Conservation (phyloP, 2,113 vertebrate species). For the Caranx melampygus region DNA sequence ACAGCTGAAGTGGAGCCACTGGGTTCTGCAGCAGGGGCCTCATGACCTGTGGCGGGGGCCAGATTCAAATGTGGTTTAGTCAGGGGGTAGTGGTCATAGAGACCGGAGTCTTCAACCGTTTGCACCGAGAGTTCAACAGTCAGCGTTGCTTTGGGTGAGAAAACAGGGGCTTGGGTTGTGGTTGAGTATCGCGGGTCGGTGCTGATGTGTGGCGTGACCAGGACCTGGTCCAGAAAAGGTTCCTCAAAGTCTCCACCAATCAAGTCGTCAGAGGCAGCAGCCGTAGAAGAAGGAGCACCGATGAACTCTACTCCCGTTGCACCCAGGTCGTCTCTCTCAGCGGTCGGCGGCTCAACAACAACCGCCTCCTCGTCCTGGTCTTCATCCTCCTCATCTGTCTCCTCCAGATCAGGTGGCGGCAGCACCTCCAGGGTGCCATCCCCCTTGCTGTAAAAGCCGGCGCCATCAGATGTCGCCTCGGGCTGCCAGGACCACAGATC, state of each 20-base stretch:
- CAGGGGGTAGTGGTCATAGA: slow-evolving; percentile 73
- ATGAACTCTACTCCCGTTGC: slow-evolving; percentile 42
- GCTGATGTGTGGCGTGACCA: slow-evolving; percentile 64
- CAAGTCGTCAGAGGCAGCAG: slow-evolving; percentile 16
- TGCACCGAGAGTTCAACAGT: slow-evolving; percentile 76
- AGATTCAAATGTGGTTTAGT: slow-evolving; percentile 60
- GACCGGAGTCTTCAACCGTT: slow-evolving; percentile 72
- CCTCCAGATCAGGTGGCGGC: slow-evolving; percentile 71
- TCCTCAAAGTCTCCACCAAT: slow-evolving; percentile 48
- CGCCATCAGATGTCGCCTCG: slow-evolving; percentile 66
- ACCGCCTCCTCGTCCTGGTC: slow-evolving; percentile 63
- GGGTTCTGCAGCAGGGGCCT: slow-evolving; percentile 12
- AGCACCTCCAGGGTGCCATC: slow-evolving; percentile 70
- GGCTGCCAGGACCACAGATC: slow-evolving; percentile 81
- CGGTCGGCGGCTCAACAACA: slow-evolving; percentile 53
- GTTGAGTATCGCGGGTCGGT: slow-evolving; percentile 73
- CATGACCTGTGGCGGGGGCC: slow-evolving; percentile 27
- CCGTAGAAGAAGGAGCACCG: not conserved
- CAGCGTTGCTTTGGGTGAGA: slow-evolving; percentile 75
- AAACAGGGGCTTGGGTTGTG: slow-evolving; percentile 68
- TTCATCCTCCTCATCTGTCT: slow-evolving; percentile 62
- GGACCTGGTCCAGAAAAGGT: slow-evolving; percentile 41
- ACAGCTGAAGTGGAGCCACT: slow-evolving; percentile 1
- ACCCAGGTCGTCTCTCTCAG: slow-evolving; percentile 44
- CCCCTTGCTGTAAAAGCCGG: slow-evolving; percentile 55